Conservation (phyloP, 2,113 vertebrate species). For the Pterophyllum scalare region DNA sequence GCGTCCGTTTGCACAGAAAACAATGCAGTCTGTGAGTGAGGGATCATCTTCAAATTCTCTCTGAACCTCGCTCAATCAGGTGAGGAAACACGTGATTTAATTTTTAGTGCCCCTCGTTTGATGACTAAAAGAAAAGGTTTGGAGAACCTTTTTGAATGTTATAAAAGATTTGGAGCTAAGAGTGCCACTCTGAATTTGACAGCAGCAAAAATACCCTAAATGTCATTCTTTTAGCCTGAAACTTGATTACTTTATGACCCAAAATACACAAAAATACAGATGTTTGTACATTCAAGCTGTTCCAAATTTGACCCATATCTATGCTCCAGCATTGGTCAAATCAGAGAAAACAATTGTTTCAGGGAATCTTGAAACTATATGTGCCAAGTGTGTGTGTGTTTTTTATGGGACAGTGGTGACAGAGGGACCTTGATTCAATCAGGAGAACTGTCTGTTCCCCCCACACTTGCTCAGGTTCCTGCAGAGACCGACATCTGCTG, state of each 20-base stretch:
- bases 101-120: not conserved
- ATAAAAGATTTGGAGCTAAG: too few relatives aligned
- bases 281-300: not conserved
- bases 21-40: not conserved
- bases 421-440: too few relatives aligned
- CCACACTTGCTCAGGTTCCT: too few relatives aligned
- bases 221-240: not conserved
- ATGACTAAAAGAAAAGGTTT: not conserved
- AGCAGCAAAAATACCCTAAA: not conserved
- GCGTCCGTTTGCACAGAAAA: not conserved
- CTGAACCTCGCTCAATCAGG: not conserved
- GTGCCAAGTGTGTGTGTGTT: not conserved
- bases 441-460: too few relatives aligned
- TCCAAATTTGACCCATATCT: not conserved
- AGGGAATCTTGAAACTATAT: not conserved
- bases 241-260: not conserved
- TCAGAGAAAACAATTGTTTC: not conserved
- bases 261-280: not conserved
- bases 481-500: too few relatives aligned
- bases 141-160: too few relatives aligned
- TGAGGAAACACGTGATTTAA: conserved; percentile 38
- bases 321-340: not conserved
- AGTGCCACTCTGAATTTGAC: too few relatives aligned
- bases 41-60: not conserved
- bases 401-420: not conserved